A percentile compares a stretch with the other conserved stretches of the same genome.
These are phyloP conservation scores for Dugesia japonica DNA, from an alignment of 2,888 invertebrate species.

Conservation along the genomic window DNA sequence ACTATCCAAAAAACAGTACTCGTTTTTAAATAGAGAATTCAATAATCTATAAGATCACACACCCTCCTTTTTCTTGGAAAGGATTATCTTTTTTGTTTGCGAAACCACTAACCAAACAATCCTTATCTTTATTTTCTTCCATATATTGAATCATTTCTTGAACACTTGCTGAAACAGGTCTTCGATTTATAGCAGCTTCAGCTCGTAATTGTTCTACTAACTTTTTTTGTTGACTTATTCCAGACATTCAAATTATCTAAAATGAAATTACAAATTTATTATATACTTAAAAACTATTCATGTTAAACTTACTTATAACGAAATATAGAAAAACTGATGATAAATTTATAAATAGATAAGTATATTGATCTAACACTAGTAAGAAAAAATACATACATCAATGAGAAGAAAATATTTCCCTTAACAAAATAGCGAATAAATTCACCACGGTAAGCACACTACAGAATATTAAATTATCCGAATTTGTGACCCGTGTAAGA, in stretches of 20 bases:
- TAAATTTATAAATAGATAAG: neutral
- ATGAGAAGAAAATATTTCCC: neutral
- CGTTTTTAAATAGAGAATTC: neutral
- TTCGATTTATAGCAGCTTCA: constrained; percentile 37
- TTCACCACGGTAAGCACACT: neutral
- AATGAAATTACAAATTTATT: no score
- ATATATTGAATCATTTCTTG: constrained; percentile 38
- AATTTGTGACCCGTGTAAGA: no score
- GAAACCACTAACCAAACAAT: constrained; percentile 38
- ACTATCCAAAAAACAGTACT: neutral
- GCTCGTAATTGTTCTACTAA: constrained; percentile 38
- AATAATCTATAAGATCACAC: constrained; percentile 29
- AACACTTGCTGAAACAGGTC: constrained; percentile 38
- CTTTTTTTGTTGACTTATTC: constrained; percentile 37
- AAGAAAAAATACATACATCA: neutral
- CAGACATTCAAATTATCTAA: constrained; percentile 35
- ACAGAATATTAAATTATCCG: no score
- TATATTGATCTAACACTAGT: neutral
- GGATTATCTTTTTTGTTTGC: constrained; percentile 38
- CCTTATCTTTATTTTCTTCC: constrained; percentile 37
- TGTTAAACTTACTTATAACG: no score
- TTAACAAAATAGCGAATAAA: neutral
- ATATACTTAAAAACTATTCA: no score
- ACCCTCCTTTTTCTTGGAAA: constrained; percentile 38
- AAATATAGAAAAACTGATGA: neutral